These are phyloP conservation scores for Drosophila littoralis DNA, from an alignment of 1,140 invertebrate species.

Conservation along the genomic window DNA sequence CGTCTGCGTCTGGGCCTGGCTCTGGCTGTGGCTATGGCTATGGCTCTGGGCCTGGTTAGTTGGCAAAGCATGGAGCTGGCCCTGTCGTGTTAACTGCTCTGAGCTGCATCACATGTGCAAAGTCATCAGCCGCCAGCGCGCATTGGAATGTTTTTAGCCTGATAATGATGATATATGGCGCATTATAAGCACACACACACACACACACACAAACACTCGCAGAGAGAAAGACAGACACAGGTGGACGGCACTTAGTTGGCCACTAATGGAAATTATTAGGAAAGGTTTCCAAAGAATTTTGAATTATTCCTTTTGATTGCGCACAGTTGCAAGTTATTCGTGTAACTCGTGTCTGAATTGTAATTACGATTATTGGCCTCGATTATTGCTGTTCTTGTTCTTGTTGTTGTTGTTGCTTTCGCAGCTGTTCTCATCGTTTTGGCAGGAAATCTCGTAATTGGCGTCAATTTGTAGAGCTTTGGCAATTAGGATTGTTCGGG, in stretches of 20 bases:
- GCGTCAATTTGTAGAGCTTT: slow-evolving; percentile 60
- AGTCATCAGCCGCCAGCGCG: slow-evolving; percentile 63
- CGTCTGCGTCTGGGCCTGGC: neutral
- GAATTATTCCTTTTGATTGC: slow-evolving; percentile 41
- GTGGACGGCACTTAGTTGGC: slow-evolving; percentile 7
- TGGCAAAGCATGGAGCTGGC: slow-evolving; percentile 7
- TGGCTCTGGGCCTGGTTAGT: slow-evolving; percentile 26
- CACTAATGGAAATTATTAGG: slow-evolving; percentile 72
- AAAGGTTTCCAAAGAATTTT: slow-evolving; percentile 68
- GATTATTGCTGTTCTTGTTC: slow-evolving; percentile 28
- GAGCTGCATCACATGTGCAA: slow-evolving; percentile 78
- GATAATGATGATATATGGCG: slow-evolving; percentile 81
- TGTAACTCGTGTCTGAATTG: slow-evolving; percentile 28
- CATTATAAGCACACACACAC: slow-evolving; percentile 56
- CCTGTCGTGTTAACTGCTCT: slow-evolving; percentile 39
- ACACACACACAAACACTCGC: slow-evolving; percentile 1
- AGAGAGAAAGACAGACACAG: slow-evolving; percentile 6
- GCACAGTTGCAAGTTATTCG: slow-evolving; percentile 18
- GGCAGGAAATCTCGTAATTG: slow-evolving; percentile 71
- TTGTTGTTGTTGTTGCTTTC: slow-evolving; percentile 50
- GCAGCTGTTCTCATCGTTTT: slow-evolving; percentile 20
- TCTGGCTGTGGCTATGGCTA: neutral
- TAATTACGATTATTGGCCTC: slow-evolving; percentile 54
- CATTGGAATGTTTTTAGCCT: slow-evolving; percentile 60
- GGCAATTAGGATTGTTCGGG: slow-evolving; percentile 55